Conservation (phyloP, 2,113 vertebrate genomes). For the Rhegmatorhina hoffmannsi region DNA sequence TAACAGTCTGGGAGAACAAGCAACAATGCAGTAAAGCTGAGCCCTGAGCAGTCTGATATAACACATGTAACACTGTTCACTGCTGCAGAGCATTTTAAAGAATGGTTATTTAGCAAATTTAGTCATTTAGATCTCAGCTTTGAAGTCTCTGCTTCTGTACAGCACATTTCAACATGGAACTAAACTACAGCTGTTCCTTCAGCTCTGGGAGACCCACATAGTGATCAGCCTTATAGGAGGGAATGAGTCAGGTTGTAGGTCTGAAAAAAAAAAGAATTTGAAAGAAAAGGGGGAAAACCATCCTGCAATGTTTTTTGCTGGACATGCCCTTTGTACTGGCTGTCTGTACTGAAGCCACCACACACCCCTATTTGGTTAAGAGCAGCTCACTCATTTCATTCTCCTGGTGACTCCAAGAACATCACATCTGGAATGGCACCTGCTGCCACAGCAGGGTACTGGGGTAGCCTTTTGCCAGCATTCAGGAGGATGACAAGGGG, state of each 20-base stretch:
- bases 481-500: background rate
- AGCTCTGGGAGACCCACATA: background rate
- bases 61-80: background rate
- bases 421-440: background rate
- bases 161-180: background rate
- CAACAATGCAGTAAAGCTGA: background rate
- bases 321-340: background rate
- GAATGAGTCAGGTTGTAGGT: background rate
- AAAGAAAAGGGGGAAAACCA: background rate
- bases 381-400: background rate
- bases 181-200: background rate
- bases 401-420: background rate
- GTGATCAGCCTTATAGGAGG: background rate
- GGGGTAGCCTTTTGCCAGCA: background rate
- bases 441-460: background rate
- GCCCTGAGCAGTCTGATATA: background rate
- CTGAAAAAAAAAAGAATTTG: background rate
- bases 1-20: background rate
- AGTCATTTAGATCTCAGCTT: background rate
- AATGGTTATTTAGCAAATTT: background rate
- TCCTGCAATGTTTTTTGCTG: background rate
- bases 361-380: background rate
- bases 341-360: background rate
- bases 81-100: background rate
- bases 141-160: background rate